These are phyloP conservation scores for Aphelenchoides avenae DNA, from an alignment of 1,140 invertebrate genomes.

Conservation along the genomic window DNA sequence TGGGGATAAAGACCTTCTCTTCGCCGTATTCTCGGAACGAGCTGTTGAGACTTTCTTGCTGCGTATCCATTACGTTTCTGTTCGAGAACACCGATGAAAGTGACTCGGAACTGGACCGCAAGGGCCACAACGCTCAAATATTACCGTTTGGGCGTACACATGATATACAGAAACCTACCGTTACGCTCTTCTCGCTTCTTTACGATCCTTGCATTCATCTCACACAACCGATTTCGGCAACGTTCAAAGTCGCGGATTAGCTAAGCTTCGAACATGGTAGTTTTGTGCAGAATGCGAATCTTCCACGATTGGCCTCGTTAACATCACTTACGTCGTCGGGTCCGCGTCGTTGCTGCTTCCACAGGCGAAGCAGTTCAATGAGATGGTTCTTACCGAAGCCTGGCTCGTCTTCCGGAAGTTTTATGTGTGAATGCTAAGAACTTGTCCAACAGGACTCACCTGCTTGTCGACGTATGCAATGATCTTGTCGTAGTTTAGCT, in stretches of 20 bases:
- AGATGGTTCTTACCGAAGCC: slow-evolving; percentile 11
- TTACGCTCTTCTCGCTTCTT: slow-evolving; percentile 24
- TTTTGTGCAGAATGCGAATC: too few relatives aligned
- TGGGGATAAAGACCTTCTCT: slow-evolving; percentile 21
- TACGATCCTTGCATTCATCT: slow-evolving; percentile 30
- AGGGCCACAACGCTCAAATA: too few relatives aligned
- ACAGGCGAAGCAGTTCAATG: slow-evolving; percentile 21
- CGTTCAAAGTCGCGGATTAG: too few relatives aligned
- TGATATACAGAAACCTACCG: slow-evolving; percentile 9
- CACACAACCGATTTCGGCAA: slow-evolving; percentile 11
- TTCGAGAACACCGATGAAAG: slow-evolving; percentile 42
- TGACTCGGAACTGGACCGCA: slow-evolving; percentile 38
- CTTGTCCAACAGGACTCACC: slow-evolving; percentile 17
- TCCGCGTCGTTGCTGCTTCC: slow-evolving; percentile 22
- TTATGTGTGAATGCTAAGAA: slow-evolving; percentile 1
- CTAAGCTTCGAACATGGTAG: too few relatives aligned
- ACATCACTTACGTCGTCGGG: too few relatives aligned
- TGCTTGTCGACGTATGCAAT: slow-evolving; percentile 18
- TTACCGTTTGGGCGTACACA: too few relatives aligned
- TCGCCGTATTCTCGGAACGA: slow-evolving; percentile 24
- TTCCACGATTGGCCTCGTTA: too few relatives aligned
- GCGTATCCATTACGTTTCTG: slow-evolving; percentile 19
- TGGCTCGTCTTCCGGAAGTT: slow-evolving; percentile 11
- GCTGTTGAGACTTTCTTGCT: background rate
- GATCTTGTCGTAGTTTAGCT: slow-evolving; percentile 23